Base-by-base conservation (phyloP, 2,888 invertebrate genomes). In the Epinotia bilunana region DNA sequence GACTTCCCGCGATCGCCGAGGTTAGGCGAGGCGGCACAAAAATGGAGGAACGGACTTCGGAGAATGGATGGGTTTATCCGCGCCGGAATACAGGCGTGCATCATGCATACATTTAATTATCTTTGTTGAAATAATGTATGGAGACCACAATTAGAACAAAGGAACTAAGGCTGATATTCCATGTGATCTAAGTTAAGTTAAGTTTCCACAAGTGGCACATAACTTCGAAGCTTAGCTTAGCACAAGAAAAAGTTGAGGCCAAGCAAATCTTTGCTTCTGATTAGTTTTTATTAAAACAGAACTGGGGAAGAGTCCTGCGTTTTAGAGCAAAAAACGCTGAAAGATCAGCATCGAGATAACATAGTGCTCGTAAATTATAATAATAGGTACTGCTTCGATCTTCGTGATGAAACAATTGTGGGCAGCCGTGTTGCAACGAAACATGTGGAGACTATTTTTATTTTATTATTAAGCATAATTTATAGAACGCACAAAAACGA, bases 1-100 rank as follows among this genome's bases (percentile, higher is more conserved):
- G 78, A 77, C 74, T 78, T 78, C 76, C 76, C 76, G 72, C 76
- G 73, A 73, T 77, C 68, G 72, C 57, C 39, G 67, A 75, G 68
- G 70, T 68, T 67, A 75, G 70, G n/a, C 65, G 39, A 46, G 64
- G 64, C 71, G 72, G 71, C 63, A 60, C 68, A 74, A 68, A 74
- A 72, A 72, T 72, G 69, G 72, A 77, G 68, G 74, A 74, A 63
- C 72, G 53, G 72, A 39, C 20, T 74, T 69, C 62, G 58, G 33
- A 69, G 71, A 74, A 72, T 18, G n/a, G 61, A 75, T 72, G 75
- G 75, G 75, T 75, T 72, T 72, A 39, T 33, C 72, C 75, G 33
- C 28, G 20, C 62, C 46, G 60, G 53, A 65, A 60, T 65, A 57
- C 28, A 43, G 28, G 61, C 70, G 28, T 43, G 72, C 20, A 49